phyloP scores from a whole-genome alignment of 2,888 invertebrate species.

The Netelia virgata region DNA sequence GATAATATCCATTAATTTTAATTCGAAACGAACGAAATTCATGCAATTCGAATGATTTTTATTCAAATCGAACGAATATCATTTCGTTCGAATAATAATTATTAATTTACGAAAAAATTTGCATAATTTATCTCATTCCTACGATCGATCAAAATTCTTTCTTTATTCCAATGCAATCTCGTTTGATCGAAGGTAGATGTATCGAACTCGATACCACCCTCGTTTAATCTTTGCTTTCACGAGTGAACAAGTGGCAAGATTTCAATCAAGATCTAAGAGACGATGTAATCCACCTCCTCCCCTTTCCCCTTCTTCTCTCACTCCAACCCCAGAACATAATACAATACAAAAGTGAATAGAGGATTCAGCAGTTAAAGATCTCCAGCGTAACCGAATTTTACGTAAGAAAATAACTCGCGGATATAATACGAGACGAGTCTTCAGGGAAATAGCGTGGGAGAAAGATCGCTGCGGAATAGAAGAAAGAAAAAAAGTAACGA shows the following conservation, averaged over 20 bases:
- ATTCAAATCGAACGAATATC: background rate
- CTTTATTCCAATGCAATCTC: too few species aligned
- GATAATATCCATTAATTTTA: background rate
- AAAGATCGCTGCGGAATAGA: background rate
- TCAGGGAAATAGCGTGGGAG: background rate
- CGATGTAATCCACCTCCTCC: background rate
- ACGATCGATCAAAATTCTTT: too few species aligned
- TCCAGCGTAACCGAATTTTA: background rate
- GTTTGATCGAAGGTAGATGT: too few species aligned
- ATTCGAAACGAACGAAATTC: background rate
- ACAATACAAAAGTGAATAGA: background rate
- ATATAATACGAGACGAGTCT: conserved; percentile 4
- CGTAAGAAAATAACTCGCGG: background rate
- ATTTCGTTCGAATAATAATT: too few species aligned
- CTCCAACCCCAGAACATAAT: too few species aligned
- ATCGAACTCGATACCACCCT: too few species aligned
- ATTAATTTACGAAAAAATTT: too few species aligned
- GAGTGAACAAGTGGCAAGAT: background rate
- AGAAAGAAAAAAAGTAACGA: conserved; percentile 25
- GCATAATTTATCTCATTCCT: too few species aligned
- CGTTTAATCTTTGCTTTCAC: too few species aligned
- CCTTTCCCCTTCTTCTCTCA: background rate
- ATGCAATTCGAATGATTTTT: background rate
- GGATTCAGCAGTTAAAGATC: conserved; percentile 1
- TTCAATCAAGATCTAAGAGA: background rate